phyloP scores from a whole-genome alignment of 2,113 vertebrate species.

The Tachysurus fulvidraco region DNA sequence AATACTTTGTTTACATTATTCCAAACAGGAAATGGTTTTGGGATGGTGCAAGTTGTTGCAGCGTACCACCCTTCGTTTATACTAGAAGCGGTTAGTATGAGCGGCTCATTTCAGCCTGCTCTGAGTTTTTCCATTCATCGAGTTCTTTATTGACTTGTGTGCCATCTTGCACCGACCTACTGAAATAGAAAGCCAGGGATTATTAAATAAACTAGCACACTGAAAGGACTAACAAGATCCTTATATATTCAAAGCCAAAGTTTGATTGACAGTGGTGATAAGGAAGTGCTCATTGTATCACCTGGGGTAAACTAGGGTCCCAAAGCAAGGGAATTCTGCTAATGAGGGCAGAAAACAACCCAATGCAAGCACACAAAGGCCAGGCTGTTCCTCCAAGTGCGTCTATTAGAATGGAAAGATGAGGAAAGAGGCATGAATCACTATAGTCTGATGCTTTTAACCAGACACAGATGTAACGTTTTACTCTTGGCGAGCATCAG shows the following conservation, averaged over 20 bases:
- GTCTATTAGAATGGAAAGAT: conserved; percentile 38
- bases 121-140: conserved; percentile 8
- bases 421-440: conserved; percentile 61
- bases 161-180: background rate
- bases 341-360: conserved; percentile 5
- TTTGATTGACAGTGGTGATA: background rate
- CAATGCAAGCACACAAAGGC: conserved; percentile 32
- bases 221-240: background rate
- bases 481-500: conserved; percentile 63
- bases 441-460: conserved; percentile 55
- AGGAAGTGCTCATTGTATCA: background rate
- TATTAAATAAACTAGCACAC: background rate
- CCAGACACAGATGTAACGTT: conserved; percentile 67
- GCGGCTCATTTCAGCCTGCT: background rate
- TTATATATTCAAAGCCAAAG: background rate
- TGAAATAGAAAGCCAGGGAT: background rate
- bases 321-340: background rate
- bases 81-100: background rate
- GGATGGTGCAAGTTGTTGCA: conserved; percentile 2
- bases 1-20: conserved; percentile 41
- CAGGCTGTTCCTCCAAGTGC: conserved; percentile 49
- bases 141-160: background rate
- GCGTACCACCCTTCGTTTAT: conserved; percentile 34
- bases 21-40: conserved; percentile 47
- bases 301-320: background rate